Conservation (phyloP, 2,113 vertebrate species). For the Antennarius striatus region DNA sequence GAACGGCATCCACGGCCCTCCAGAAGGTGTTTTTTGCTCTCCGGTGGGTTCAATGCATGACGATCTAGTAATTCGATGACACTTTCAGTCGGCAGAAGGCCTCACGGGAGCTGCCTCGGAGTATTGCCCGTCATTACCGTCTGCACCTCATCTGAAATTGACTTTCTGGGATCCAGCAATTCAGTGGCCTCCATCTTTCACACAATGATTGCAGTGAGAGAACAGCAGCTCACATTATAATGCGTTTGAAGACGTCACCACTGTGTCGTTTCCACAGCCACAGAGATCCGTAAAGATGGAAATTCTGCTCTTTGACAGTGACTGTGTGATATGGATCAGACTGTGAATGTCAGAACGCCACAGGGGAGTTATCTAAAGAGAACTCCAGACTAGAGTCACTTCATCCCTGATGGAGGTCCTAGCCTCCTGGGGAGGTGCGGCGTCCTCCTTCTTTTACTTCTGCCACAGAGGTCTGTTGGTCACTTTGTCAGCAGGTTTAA, state of each 20-base stretch:
- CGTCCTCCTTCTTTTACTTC: no score
- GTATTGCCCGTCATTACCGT: constrained; percentile 6
- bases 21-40: background rate
- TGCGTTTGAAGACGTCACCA: background rate
- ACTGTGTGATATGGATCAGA: no score
- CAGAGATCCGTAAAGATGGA: background rate
- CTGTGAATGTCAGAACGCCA: no score
- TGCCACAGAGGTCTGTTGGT: no score
- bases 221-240: background rate
- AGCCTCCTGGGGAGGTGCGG: no score
- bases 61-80: background rate
- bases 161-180: background rate
- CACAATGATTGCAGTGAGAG: background rate
- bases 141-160: constrained; percentile 1
- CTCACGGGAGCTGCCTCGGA: constrained; percentile 4
- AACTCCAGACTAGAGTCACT: no score
- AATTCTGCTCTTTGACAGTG: no score
- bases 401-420: no score
- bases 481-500: no score
- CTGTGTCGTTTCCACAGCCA: background rate
- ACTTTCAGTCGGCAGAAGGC: background rate
- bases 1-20: background rate
- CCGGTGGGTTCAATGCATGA: background rate
- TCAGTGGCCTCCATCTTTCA: background rate
- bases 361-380: no score